phyloP scores from a whole-genome alignment of 2,113 vertebrate species.

The Gopherus flavomarginatus region DNA sequence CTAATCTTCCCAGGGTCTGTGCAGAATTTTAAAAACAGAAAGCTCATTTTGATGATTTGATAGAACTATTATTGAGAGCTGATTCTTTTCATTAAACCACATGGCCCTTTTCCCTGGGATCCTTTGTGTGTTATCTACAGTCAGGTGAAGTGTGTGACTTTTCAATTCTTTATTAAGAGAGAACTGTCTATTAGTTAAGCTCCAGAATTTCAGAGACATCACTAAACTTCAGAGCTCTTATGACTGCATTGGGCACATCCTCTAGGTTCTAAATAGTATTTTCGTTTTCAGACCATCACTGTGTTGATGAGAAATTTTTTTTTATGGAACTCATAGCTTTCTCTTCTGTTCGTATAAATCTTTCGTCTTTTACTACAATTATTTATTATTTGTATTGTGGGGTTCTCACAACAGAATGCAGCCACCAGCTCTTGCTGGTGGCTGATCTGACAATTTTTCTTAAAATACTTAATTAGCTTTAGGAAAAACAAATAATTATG shows the following conservation, averaged over 20 bases:
- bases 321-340: not conserved
- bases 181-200: slow-evolving; percentile 40
- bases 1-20: slow-evolving; percentile 45
- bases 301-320: not conserved
- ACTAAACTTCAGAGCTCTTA: not conserved
- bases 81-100: slow-evolving; percentile 39
- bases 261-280: not conserved
- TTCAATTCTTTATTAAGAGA: slow-evolving; percentile 29
- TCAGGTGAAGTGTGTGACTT: slow-evolving; percentile 49
- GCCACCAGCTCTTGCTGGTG: no score
- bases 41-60: slow-evolving; percentile 63
- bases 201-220: slow-evolving; percentile 49
- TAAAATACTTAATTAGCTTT: no score
- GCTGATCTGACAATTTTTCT: no score
- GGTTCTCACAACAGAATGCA: no score
- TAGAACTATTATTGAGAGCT: slow-evolving; percentile 51
- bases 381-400: not conserved
- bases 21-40: slow-evolving; percentile 58
- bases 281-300: not conserved
- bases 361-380: not conserved
- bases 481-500: no score
- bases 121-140: slow-evolving; percentile 44
- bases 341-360: no score
- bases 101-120: slow-evolving; percentile 20
- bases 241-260: not conserved